Percentiles rank a stretch among this genome's conserved stretches.
Conservation (phyloP, 2,113 vertebrate species). For the Planiliza haematocheilus region DNA sequence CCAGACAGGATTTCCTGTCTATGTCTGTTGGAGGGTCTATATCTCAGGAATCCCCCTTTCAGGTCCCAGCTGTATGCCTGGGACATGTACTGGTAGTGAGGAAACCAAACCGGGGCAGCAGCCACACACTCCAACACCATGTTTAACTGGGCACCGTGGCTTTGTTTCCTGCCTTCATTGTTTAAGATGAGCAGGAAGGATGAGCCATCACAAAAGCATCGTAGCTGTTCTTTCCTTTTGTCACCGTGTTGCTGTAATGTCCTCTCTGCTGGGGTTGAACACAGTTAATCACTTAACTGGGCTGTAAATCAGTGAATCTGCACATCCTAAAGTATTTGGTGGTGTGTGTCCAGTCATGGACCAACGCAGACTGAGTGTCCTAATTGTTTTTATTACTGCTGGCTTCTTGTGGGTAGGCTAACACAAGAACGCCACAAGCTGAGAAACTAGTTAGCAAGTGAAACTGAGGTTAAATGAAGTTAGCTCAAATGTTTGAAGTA, state of each 20-base stretch:
- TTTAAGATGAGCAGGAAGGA: slow-evolving; percentile 67
- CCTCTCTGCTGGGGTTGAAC: background rate
- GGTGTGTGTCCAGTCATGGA: background rate
- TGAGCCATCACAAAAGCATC: slow-evolving; percentile 36
- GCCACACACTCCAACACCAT: background rate
- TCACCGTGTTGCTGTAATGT: slow-evolving; percentile 8
- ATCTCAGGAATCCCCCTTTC: background rate
- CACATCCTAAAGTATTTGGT: background rate
- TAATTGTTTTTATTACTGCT: background rate
- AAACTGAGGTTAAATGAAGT: no score
- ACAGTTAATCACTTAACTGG: background rate
- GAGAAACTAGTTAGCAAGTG: no score
- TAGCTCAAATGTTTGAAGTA: no score
- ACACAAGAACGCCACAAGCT: no score
- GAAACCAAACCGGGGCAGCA: slow-evolving; percentile 12
- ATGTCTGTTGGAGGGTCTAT: slow-evolving; percentile 24
- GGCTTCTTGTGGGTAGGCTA: background rate
- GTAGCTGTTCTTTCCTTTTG: background rate
- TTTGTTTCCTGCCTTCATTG: slow-evolving; percentile 68
- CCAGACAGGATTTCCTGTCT: slow-evolving; percentile 66
- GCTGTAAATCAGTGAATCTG: background rate
- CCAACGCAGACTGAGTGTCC: background rate
- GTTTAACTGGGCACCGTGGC: slow-evolving; percentile 16
- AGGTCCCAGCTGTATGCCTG: slow-evolving; percentile 4
- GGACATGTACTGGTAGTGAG: slow-evolving; percentile 4